A percentile compares a stretch with the other conserved stretches of the same genome.
These are phyloP conservation scores for Eretmochelys imbricata DNA, from an alignment of 2,113 vertebrate genomes.

Conservation along the genomic window DNA sequence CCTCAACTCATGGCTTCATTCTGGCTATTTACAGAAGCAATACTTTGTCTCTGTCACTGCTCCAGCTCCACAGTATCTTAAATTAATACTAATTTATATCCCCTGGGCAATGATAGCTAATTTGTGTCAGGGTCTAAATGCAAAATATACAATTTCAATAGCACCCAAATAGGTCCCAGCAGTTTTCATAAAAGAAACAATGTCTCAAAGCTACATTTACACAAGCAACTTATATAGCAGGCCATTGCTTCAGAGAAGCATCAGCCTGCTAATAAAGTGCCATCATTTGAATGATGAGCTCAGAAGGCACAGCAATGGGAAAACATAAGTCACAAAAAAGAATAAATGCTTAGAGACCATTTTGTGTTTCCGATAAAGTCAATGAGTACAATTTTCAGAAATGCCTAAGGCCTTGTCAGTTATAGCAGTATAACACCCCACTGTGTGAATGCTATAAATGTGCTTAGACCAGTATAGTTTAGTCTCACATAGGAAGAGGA, in stretches of 20 bases:
- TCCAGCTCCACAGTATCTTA: conserved; percentile 33
- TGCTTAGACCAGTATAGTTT: too few relatives aligned
- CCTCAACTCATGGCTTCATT: conserved; percentile 54
- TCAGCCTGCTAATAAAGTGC: background rate
- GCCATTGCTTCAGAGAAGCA: background rate
- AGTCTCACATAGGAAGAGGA: background rate
- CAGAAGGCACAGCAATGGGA: background rate
- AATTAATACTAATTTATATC: conserved; percentile 66
- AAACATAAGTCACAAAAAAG: background rate
- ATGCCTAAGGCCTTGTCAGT: background rate
- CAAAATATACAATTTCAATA: background rate
- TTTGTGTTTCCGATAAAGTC: background rate
- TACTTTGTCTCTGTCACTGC: conserved; percentile 60
- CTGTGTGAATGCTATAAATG: too few relatives aligned
- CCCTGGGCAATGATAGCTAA: conserved; percentile 46
- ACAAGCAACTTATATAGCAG: background rate
- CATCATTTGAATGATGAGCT: background rate
- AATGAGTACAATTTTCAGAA: background rate
- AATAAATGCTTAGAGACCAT: background rate
- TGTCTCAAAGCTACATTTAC: background rate
- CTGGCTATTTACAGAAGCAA: conserved; percentile 36
- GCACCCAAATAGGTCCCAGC: background rate
- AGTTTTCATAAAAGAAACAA: background rate
- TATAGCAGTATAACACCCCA: too few relatives aligned
- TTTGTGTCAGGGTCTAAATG: conserved; percentile 33